Evolutionary conservation across 2,888 invertebrate species (phyloP).

Genomic region (Caenorhabditis macrosperma): DNA sequence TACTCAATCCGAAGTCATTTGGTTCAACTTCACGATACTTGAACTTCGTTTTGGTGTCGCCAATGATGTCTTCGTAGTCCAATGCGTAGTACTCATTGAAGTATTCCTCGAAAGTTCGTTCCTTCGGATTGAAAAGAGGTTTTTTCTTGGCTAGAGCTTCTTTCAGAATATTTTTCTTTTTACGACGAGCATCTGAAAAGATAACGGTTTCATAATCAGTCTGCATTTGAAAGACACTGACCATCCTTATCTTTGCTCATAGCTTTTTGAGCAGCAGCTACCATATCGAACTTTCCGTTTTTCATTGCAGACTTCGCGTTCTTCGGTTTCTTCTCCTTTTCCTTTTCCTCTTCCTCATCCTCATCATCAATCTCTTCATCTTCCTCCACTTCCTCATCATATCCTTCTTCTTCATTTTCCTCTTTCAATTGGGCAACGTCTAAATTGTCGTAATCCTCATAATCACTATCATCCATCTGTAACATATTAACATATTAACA

Average conservation of each 20-base stretch:
- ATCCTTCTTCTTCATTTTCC: conserved; percentile 3
- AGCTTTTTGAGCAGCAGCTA: conserved; percentile 54
- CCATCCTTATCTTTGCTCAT: conserved; percentile 58
- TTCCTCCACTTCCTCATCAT: conserved; percentile 41
- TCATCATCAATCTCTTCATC: conserved; percentile 41
- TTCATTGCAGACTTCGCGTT: conserved; percentile 24
- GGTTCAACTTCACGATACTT: conserved; percentile 91
- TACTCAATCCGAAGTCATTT: conserved; percentile 91
- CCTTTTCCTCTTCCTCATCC: conserved; percentile 43
- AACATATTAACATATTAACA: background rate
- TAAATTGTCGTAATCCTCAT: conserved; percentile 65
- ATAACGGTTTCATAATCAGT: background rate
- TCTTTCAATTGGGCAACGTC: conserved; percentile 60
- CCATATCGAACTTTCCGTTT: conserved; percentile 58
- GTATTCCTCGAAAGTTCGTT: conserved; percentile 89
- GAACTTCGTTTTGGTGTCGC: conserved; percentile 86
- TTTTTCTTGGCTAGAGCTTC: conserved; percentile 87
- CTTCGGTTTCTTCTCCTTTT: conserved; percentile 15
- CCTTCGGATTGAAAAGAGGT: conserved; percentile 89
- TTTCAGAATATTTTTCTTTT: conserved; percentile 85
- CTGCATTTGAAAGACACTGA: background rate
- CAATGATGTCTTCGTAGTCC: conserved; percentile 96
- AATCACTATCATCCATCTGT: conserved; percentile 53
- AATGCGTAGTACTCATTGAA: conserved; percentile 95
- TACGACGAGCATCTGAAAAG: conserved; percentile 66